Conservation (phyloP, 2,888 invertebrate species). For the Bibio marci region DNA sequence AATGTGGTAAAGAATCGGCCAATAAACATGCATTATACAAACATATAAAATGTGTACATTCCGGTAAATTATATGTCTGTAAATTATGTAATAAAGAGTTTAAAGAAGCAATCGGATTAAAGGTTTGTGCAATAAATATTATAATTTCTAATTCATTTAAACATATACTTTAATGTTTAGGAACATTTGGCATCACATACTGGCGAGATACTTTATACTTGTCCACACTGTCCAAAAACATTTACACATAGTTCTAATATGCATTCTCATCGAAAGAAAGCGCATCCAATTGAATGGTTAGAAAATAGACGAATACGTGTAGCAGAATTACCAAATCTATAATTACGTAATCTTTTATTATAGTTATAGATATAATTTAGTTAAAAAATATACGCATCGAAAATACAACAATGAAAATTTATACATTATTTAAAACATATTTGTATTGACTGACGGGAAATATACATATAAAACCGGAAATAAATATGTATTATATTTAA, state of each 20-base stretch:
- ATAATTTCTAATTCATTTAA: background rate
- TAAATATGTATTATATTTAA: no score
- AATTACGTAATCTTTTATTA: no score
- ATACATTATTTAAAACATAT: no score
- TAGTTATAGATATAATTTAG: no score
- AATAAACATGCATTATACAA: conserved; percentile 13
- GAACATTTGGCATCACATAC: conserved; percentile 25
- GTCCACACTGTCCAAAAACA: conserved; percentile 21
- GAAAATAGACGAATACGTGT: conserved; percentile 9
- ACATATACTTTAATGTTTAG: conserved; percentile 11
- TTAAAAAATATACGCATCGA: no score
- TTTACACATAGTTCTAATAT: conserved; percentile 23
- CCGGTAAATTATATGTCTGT: conserved; percentile 12
- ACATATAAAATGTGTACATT: conserved; percentile 14
- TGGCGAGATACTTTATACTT: conserved; percentile 19
- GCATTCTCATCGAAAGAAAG: conserved; percentile 22
- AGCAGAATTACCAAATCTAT: no score
- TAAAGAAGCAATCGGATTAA: conserved; percentile 19
- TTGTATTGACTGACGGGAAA: no score
- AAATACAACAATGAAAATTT: no score
- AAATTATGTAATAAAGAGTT: conserved; percentile 19
- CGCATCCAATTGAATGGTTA: conserved; percentile 23
- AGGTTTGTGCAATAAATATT: conserved; percentile 5
- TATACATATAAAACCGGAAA: no score
- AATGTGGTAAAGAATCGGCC: conserved; percentile 18